Base-by-base conservation (phyloP, 1,140 invertebrate genomes). In the Drosophila varians region DNA sequence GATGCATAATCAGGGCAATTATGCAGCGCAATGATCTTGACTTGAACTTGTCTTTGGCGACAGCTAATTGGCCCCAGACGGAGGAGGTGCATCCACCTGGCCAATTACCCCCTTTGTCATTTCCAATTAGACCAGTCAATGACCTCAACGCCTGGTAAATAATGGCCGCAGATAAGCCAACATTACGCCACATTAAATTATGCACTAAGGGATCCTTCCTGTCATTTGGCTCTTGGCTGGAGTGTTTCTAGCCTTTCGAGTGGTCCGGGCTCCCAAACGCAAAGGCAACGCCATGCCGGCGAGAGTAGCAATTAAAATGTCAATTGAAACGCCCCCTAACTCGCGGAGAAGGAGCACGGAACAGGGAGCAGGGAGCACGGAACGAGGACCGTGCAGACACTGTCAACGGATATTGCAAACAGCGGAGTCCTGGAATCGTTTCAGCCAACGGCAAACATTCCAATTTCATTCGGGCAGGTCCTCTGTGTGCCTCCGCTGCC, bases 251-350 rank as follows among this genome's bases (percentile, higher is more conserved):
- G 49, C 31, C 5, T 42, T 42, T n/a, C 1, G 8, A 3, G 38
- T 18, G 14, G 14, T 9, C n/a, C 2, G 4, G 28, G 9, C 11
- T 31, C 3, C 11, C 3, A 31, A 42, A 42, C 38, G 16, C 14
- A 42, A 19, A 9, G 38, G 40, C 47, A 40, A 60, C 47, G 56
- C 64, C 52, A 36, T 51, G 38, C 48, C 42, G 70, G 45, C 68
- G 62, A 83, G 58, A 83, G 58, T 73, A 62, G 80, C 83, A 84
- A 84, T 84, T 84, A 84, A 84, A 84, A 86, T 57, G 72, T 76
- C 80, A 84, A 86, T 84, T 76, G 76, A 79, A 74, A 80, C 76
- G 77, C 72, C 72, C 57, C 40, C 34, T 38, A 46, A 69, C 40
- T 47, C 38, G 38, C n/a, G n/a, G n/a, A n/a, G n/a, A n/a, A n/a